Evolutionary conservation across 92 coral and sea anemone species (phyloP).

Genomic region (Zoanthus sociatus): DNA sequence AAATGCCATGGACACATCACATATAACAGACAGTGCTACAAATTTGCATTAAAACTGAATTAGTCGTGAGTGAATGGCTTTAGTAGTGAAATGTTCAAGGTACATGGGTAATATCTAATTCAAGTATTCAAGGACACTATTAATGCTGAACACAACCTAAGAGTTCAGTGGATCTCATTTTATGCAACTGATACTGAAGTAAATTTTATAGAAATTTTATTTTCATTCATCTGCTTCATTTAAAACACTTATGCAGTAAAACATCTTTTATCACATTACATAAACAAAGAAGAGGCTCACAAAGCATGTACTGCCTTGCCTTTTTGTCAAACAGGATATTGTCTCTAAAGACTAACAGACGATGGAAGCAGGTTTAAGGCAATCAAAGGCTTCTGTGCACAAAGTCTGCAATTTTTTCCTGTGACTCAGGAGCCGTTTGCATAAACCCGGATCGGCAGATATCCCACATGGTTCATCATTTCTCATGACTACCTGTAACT

Average conservation of each 20-base stretch:
- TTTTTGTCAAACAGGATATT: too few species aligned
- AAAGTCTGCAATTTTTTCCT: too few species aligned
- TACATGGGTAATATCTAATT: constrained; percentile 35
- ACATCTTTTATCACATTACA: too few species aligned
- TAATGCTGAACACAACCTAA: not conserved
- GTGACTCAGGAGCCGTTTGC: too few species aligned
- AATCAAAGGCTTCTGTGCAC: too few species aligned
- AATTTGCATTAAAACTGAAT: constrained; percentile 28
- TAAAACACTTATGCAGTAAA: not conserved
- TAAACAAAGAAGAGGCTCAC: too few species aligned
- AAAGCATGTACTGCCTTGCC: too few species aligned
- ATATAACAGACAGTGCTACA: constrained; percentile 23
- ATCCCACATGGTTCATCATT: too few species aligned
- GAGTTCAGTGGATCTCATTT: constrained; percentile 3
- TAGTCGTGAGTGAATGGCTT: constrained; percentile 19
- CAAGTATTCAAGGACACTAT: not conserved
- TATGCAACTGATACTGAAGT: not conserved
- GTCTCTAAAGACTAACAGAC: too few species aligned
- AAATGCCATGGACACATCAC: constrained; percentile 42
- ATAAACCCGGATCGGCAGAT: too few species aligned
- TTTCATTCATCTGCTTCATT: not conserved
- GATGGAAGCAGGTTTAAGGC: too few species aligned
- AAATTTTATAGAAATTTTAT: not conserved
- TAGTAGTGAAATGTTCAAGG: not conserved
- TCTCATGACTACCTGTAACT: too few species aligned